Evolutionary conservation across 1,140 invertebrate genomes (phyloP).

Genomic region (Psix sp.): DNA sequence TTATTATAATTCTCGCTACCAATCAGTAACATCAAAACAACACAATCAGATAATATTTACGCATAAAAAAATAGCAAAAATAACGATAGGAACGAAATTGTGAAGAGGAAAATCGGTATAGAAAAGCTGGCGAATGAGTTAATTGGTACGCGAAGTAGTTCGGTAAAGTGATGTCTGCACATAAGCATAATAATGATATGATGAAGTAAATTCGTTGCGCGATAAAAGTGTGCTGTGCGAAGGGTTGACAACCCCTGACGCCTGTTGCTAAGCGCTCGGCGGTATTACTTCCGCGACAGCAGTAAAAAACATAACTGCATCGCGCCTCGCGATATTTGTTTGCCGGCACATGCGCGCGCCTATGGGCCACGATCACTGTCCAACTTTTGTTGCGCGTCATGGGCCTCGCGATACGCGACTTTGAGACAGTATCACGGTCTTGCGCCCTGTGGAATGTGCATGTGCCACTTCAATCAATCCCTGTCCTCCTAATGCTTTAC

Average conservation of each 20-base stretch:
- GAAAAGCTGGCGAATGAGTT: conserved; percentile 4
- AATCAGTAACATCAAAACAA: too few species aligned
- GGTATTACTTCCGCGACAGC: conserved; percentile 11
- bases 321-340: conserved; percentile 33
- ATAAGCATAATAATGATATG: conserved; percentile 18
- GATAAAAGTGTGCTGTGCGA: conserved; percentile 13
- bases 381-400: conserved; percentile 39
- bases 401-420: conserved; percentile 9
- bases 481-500: not conserved
- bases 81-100: conserved; percentile 12
- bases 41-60: too few species aligned
- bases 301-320: conserved; percentile 37
- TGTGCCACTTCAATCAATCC: conserved; percentile 15
- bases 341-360: conserved; percentile 16
- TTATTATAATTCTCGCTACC: too few species aligned
- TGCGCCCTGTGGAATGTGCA: not conserved
- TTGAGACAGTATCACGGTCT: conserved; percentile 11
- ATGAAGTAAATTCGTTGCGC: conserved; percentile 22
- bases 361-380: conserved; percentile 10
- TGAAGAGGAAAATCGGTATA: not conserved
- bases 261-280: conserved; percentile 71
- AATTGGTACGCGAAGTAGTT: conserved; percentile 30
- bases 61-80: conserved; percentile 14
- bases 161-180: conserved; percentile 26
- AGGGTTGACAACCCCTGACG: conserved; percentile 62